These are phyloP conservation scores for Quiscalus mexicanus DNA, from an alignment of 2,113 vertebrate species.

Conservation along the genomic window DNA sequence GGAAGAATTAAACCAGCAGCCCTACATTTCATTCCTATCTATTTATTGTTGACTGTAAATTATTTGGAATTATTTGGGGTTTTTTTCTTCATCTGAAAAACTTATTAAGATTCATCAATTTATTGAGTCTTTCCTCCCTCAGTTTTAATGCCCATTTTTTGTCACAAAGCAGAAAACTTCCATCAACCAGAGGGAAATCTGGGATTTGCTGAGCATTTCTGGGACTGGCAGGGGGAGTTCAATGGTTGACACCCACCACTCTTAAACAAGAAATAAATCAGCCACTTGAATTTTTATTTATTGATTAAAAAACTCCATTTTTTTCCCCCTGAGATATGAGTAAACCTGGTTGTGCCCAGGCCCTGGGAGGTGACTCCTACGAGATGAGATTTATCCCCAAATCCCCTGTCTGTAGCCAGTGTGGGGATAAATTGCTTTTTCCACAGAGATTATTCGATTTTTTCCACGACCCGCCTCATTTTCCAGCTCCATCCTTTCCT, in stretches of 20 bases:
- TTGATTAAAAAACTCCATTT: fast-evolving
- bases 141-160: neutral
- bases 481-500: constrained; percentile 16
- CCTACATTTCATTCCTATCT: neutral
- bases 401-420: neutral
- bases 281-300: neutral
- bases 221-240: neutral
- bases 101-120: fast-evolving
- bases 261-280: neutral
- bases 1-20: neutral
- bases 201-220: neutral
- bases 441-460: neutral
- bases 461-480: neutral
- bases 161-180: neutral
- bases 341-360: neutral
- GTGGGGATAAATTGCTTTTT: neutral
- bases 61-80: neutral
- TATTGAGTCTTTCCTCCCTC: neutral
- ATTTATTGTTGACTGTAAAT: neutral
- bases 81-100: neutral
- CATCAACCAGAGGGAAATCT: neutral
- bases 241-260: neutral
- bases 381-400: neutral
- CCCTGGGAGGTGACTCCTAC: neutral
- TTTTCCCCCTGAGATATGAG: neutral